Conservation (phyloP, 2,888 invertebrate species). For the Alcis repandata region DNA sequence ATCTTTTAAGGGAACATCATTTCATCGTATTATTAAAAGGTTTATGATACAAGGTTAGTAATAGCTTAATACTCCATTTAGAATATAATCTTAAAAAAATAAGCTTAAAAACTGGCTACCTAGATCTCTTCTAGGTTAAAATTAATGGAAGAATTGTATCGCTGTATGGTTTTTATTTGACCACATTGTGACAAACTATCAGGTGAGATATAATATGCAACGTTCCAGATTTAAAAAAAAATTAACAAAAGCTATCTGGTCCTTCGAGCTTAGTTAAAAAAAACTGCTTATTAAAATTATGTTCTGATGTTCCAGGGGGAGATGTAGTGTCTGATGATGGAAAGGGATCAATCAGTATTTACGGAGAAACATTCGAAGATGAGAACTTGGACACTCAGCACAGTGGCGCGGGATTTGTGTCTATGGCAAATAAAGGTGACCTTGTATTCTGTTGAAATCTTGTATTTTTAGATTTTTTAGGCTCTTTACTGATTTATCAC, state of each 20-base stretch:
- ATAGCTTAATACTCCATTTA: not conserved
- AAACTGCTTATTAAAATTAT: too few relatives aligned
- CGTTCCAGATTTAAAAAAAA: too few relatives aligned
- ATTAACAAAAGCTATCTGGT: too few relatives aligned
- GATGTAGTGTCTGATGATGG: constrained; percentile 94
- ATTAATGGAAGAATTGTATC: too few relatives aligned
- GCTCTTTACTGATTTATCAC: not conserved
- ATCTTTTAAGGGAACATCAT: constrained; percentile 92
- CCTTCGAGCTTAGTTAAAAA: too few relatives aligned
- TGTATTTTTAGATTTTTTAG: not conserved
- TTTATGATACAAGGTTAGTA: constrained; percentile 96
- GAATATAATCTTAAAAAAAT: not conserved
- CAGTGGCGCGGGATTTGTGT: constrained; percentile 93
- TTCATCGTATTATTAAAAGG: constrained; percentile 94
- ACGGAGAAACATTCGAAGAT: constrained; percentile 94
- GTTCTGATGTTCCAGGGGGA: constrained; percentile 88
- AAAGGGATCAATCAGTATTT: constrained; percentile 94
- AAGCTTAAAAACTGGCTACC: too few relatives aligned
- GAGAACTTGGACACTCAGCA: constrained; percentile 95
- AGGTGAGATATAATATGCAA: too few relatives aligned
- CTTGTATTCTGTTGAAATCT: not conserved
- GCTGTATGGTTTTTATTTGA: too few relatives aligned
- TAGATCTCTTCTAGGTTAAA: too few relatives aligned
- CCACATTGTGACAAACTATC: too few relatives aligned
- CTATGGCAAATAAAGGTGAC: constrained; percentile 95